Base-by-base conservation (phyloP, 2,113 vertebrate genomes). In the Mungos mungo region DNA sequence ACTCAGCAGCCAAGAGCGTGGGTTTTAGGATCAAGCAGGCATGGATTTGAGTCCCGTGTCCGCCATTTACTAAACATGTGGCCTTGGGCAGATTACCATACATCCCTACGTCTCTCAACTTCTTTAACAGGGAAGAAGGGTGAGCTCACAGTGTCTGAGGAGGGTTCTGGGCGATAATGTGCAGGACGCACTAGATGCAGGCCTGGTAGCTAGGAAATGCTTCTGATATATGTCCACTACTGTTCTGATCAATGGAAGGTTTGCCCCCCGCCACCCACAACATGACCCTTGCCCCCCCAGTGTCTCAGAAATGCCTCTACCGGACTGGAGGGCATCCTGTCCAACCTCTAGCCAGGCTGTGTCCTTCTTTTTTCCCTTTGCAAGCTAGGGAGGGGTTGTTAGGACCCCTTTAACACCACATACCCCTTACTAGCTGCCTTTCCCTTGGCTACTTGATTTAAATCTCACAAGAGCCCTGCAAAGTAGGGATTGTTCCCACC, bases 241-340 rank as follows among this genome's bases (percentile, higher is more conserved):
- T 41, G 0, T 8, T 52, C 35, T 19, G 12, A 47, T 29, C 9
- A 19, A 3, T 41, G 35, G 29, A 47, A 81, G 63, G 18, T 15
- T 5, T 2, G 21, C 4, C 12, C 13, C 12, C 33, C 1, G 0
- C 13, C n/a, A 38, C 12, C 21, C 14, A 0, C 29, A n/a, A 35
- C 29, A 13, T 14, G 8, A 5, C n/a, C 23, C 27, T 7, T 13
- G 57, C 27, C 11, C 29, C 29, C 35, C 31, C 27, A 7, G 7
- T 45, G n/a, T 77, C 74, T 88, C 81, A 45, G 25, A 86, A 86
- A 52, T 10, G 9, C 47, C 60, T 77, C 25, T 54, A 57, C 63
- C 63, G 63, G 54, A 47, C 76, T 6, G 9, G 21, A 81, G n/a
- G 52, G 33, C 38, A 19, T 38, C 81, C n/a, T 57, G 25, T 47